Evolutionary conservation across 2,797 vertebrate species (phyloP).

Genomic region (Girardinus metallicus): DNA sequence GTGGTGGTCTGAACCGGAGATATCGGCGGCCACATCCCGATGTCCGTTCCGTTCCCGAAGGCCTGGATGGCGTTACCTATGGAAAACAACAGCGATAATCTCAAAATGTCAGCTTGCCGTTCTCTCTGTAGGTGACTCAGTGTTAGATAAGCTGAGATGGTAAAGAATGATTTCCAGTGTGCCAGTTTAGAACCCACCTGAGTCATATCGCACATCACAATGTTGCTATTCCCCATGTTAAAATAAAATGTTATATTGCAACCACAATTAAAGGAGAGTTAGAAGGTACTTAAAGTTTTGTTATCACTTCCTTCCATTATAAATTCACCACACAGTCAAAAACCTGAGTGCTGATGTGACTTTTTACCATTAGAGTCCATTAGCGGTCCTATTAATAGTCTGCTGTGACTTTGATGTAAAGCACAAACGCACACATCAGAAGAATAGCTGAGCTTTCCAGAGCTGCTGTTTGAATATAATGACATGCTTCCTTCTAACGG

Average conservation of each 20-base stretch:
- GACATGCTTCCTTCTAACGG: conserved; percentile 43
- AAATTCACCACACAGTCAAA: conserved; percentile 69
- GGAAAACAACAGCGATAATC: conserved; percentile 5
- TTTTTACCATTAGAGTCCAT: conserved; percentile 71
- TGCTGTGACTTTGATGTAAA: conserved; percentile 66
- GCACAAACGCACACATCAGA: conserved; percentile 41
- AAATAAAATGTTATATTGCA: conserved; percentile 50
- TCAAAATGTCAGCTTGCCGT: too few species aligned
- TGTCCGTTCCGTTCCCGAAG: conserved; percentile 94
- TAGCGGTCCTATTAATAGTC: conserved; percentile 69
- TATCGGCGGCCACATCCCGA: conserved; percentile 87
- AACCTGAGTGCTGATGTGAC: conserved; percentile 68
- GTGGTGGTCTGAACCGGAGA: conserved; percentile 86
- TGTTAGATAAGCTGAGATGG: conserved; percentile 5
- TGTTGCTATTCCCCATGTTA: conserved; percentile 42
- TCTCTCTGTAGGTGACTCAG: neutral
- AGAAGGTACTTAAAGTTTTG: conserved; percentile 62
- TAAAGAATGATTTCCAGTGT: conserved; percentile 1
- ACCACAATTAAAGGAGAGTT: conserved; percentile 69
- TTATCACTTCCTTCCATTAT: conserved; percentile 66
- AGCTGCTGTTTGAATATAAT: conserved; percentile 51
- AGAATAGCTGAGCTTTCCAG: conserved; percentile 47
- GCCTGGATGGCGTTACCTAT: conserved; percentile 91
- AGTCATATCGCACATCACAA: conserved; percentile 33
- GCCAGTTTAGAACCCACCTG: conserved; percentile 20